These are phyloP conservation scores for Drosophila diplacantha DNA, from an alignment of 2,888 invertebrate genomes.

Conservation along the genomic window DNA sequence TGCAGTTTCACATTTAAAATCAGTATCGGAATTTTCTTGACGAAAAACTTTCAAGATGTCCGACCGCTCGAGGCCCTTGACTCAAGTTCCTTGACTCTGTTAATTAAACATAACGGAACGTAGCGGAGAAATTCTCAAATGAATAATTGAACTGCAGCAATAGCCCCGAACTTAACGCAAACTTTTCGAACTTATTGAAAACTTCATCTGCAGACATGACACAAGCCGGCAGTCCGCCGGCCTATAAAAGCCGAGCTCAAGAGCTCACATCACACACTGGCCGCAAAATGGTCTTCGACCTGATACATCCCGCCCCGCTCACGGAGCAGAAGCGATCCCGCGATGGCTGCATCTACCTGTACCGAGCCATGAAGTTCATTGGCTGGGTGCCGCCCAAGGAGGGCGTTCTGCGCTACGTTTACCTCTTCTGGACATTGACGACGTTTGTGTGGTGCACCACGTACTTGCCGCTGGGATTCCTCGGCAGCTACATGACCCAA, in stretches of 20 bases:
- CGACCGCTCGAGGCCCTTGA: background rate
- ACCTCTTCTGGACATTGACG: conserved; percentile 43
- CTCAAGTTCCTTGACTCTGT: conserved; percentile 23
- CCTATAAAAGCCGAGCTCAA: conserved; percentile 42
- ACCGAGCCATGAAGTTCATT: conserved; percentile 50
- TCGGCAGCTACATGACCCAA: conserved; percentile 53
- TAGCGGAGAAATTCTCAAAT: conserved; percentile 51
- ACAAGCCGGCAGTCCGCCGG: conserved; percentile 5
- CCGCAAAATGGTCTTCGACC: conserved; percentile 49
- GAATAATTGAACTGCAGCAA: conserved; percentile 51
- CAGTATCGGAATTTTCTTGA: conserved; percentile 13
- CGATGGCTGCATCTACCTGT: conserved; percentile 59
- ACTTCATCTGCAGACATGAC: conserved; percentile 35
- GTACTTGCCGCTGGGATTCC: conserved; percentile 55
- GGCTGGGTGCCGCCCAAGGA: conserved; percentile 54
- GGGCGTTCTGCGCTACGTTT: conserved; percentile 45
- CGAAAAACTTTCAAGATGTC: conserved; percentile 11
- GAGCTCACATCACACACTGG: background rate
- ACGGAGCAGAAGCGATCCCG: conserved; percentile 35
- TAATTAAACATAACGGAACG: conserved; percentile 52
- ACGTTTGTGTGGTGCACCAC: conserved; percentile 40
- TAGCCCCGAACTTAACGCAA: conserved; percentile 42
- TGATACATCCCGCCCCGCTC: conserved; percentile 49
- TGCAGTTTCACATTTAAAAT: conserved; percentile 22
- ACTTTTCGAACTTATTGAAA: conserved; percentile 50